Percentiles rank a stretch among this genome's conserved stretches.
Evolutionary conservation across 2,797 vertebrate genomes (phyloP).

Genomic region (Sebastes cheni): DNA sequence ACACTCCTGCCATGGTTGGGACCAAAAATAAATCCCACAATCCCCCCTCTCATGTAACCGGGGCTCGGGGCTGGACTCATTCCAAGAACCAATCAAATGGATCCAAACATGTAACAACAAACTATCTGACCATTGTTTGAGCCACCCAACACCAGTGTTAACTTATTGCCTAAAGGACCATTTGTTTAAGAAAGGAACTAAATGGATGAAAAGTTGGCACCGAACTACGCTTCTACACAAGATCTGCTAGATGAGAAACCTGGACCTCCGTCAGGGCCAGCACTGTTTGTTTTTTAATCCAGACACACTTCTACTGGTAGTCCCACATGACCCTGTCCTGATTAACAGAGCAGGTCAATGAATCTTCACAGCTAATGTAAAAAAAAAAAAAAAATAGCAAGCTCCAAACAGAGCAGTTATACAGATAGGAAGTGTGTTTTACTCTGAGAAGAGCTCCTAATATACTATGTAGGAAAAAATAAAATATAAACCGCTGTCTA

Average conservation of each 20-base stretch:
- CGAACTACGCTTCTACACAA: constrained; percentile 76
- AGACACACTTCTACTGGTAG: constrained; percentile 29
- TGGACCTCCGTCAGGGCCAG: constrained; percentile 34
- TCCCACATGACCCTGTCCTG: constrained; percentile 27
- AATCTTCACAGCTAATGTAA: constrained; percentile 40
- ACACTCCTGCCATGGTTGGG: constrained; percentile 15
- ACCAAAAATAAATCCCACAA: constrained; percentile 53
- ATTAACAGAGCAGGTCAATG: constrained; percentile 35
- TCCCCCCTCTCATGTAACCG: constrained; percentile 13
- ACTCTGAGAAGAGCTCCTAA: constrained; percentile 39
- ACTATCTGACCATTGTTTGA: constrained; percentile 83
- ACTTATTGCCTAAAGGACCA: constrained; percentile 78
- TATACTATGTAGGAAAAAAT: constrained; percentile 53
- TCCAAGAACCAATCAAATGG: not conserved
- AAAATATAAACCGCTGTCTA: constrained; percentile 62
- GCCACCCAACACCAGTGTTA: constrained; percentile 76
- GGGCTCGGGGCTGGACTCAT: not conserved
- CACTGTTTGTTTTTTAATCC: constrained; percentile 31
- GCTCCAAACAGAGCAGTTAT: constrained; percentile 35
- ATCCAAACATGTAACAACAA: not conserved
- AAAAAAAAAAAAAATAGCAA: constrained; percentile 37
- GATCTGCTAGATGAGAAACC: constrained; percentile 49
- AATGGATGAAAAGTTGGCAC: constrained; percentile 83
- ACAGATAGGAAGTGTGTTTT: constrained; percentile 20
- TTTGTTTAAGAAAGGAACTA: constrained; percentile 33